Percentiles rank a stretch among this genome's conserved stretches.
Evolutionary conservation across 2,113 vertebrate species (phyloP).

Genomic region (Caranx melampygus): DNA sequence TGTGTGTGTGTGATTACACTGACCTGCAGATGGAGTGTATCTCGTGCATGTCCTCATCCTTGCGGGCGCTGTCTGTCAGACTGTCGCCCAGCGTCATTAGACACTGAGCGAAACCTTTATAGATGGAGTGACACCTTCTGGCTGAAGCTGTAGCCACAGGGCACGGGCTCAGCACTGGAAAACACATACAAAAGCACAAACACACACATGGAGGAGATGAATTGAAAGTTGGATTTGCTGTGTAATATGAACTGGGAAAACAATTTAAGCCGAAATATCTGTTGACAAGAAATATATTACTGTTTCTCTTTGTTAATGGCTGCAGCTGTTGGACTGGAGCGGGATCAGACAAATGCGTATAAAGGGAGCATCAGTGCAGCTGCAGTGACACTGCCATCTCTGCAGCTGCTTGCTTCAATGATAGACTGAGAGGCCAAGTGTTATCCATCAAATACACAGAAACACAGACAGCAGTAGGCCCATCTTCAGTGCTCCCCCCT

Average conservation of each 20-base stretch:
- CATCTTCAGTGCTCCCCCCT: background rate
- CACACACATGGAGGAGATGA: background rate
- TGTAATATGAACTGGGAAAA: background rate
- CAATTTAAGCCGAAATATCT: background rate
- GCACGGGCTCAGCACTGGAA: conserved; percentile 76
- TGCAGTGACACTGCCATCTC: conserved; percentile 1
- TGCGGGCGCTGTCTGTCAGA: conserved; percentile 84
- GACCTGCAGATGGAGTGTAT: conserved; percentile 96
- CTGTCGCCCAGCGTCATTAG: conserved; percentile 93
- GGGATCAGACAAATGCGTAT: background rate
- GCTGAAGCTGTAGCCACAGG: conserved; percentile 77
- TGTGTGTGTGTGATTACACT: conserved; percentile 26
- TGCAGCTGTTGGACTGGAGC: conserved; percentile 5
- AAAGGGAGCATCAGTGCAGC: background rate
- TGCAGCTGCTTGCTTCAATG: conserved; percentile 23
- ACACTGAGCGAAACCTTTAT: conserved; percentile 94
- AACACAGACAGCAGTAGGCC: conserved; percentile 16
- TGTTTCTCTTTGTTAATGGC: background rate
- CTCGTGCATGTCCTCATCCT: conserved; percentile 84
- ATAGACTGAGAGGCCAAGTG: conserved; percentile 16
- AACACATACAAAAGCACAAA: conserved; percentile 19
- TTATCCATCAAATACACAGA: conserved; percentile 27
- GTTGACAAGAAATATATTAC: background rate
- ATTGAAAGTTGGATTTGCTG: background rate
- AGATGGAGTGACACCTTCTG: conserved; percentile 91